Base-by-base conservation (phyloP, 1,140 invertebrate species). In the Micrasema longulum region DNA sequence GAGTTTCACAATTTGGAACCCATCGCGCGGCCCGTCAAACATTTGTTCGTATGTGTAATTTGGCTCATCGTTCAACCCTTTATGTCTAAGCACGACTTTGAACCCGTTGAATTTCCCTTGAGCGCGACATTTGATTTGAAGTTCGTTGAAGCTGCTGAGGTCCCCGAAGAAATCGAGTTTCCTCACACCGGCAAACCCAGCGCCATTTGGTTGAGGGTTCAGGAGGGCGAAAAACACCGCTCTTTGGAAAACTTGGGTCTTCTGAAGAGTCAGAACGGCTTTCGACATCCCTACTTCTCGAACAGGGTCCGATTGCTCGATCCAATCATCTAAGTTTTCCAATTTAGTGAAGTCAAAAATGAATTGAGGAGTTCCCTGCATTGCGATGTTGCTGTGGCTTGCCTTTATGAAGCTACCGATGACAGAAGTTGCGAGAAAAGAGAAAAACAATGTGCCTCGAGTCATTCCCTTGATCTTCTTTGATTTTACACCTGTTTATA, bases 141-240 rank as follows among this genome's bases (percentile, higher is more conserved):
- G 79, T 64, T 83, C 84, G 1, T 80, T 78, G 71, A 83, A 86
- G 14, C 79, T 78, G 0, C 81, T 81, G 1, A 91, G 76, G 78
- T 91, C 79, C 14, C 85, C 82, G 10, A 85, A 77, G 26, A 60
- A 76, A 3, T 82, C 82, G 4, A 78, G 60, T 0, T 81, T 87
- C 38, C 85, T 78, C 53, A 90, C 83, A 9, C 90, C 90, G 43
- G 90, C 90, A 79, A 92, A 91, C 5, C 89, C 89, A 31, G 91
- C 91, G 1, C 90, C 90, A 73, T 91, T 91, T 7, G 86, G 82
- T 79, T 91, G 90, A 5, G 91, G 90, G 78, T 91, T 91, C 4
- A 92, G 77, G 12, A 91, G 75, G 2, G 87, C 87, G 74, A 92
- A 92, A 68, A 92, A 88, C 76, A 92, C 81, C 0, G 87, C 90